phyloP scores from a whole-genome alignment of 2,797 vertebrate genomes.

The Sphaeramia orbicularis region DNA sequence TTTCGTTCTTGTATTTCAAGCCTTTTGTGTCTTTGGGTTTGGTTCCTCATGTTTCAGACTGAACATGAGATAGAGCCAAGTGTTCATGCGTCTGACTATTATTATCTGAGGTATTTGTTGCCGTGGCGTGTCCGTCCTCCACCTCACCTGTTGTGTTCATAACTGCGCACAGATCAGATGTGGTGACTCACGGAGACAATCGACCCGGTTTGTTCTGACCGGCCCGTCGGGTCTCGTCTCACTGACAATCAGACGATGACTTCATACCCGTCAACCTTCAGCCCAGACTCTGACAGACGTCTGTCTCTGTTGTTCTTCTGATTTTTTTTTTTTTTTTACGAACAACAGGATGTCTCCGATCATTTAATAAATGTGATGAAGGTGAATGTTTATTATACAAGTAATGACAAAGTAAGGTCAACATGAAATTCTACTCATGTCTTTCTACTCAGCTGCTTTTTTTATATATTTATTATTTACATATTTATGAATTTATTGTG shows the following conservation, averaged over 20 bases:
- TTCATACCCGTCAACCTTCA: slow-evolving; percentile 2
- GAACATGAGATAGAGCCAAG: too few relatives aligned
- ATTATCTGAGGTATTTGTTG: neutral
- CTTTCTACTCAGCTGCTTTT: neutral
- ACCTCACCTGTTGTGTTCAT: neutral
- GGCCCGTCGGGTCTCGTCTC: neutral
- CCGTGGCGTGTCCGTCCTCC: neutral
- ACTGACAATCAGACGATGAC: slow-evolving; percentile 9
- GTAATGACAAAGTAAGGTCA: neutral
- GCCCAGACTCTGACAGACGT: slow-evolving; percentile 2
- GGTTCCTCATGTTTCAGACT: too few relatives aligned
- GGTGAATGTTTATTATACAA: neutral
- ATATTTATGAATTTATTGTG: neutral
- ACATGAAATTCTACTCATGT: neutral
- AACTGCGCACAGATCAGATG: neutral
- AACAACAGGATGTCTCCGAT: neutral
- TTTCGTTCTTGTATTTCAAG: too few relatives aligned
- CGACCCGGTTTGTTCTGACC: neutral
- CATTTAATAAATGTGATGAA: neutral
- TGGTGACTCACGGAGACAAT: neutral
- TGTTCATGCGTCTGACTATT: neutral
- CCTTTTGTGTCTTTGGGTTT: neutral
- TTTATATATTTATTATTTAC: neutral
- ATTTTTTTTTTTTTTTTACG: too few relatives aligned
- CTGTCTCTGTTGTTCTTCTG: neutral